Evolutionary conservation across 2,797 vertebrate species (phyloP).

Genomic region (Natrix natrix): DNA sequence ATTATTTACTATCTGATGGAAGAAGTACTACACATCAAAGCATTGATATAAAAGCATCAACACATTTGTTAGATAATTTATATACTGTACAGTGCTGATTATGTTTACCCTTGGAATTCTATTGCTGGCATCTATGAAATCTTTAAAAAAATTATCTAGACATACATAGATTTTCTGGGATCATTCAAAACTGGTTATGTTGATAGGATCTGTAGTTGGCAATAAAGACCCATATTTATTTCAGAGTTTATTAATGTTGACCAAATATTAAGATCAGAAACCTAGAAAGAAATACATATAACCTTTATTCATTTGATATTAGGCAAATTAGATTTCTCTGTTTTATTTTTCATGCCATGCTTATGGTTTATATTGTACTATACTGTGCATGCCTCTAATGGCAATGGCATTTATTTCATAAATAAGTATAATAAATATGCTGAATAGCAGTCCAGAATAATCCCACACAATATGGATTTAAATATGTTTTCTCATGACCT

Average conservation of each 20-base stretch:
- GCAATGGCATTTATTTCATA: not conserved
- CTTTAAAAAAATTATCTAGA: not conserved
- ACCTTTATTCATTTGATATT: not conserved
- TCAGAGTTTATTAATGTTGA: not conserved
- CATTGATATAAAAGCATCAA: not conserved
- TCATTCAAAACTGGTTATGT: not conserved
- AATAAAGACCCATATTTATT: not conserved
- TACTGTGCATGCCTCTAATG: not conserved
- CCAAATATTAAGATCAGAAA: not conserved
- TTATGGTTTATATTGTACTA: not conserved
- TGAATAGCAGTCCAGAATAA: not conserved
- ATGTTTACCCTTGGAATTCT: not conserved
- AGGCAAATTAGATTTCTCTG: not conserved
- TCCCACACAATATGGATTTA: not conserved
- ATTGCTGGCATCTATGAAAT: not conserved
- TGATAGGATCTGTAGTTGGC: not conserved
- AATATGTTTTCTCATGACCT: not conserved
- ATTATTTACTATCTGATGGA: not conserved
- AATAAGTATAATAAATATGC: not conserved
- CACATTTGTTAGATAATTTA: not conserved
- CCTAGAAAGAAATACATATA: not conserved
- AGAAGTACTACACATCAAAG: not conserved
- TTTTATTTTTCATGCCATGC: not conserved
- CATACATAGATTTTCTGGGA: not conserved
- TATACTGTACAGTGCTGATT: no score